Evolutionary conservation across 30 jellyfish, hydroid and myxozoan species (phyloP).

Genomic region (Sanderia malayensis): DNA sequence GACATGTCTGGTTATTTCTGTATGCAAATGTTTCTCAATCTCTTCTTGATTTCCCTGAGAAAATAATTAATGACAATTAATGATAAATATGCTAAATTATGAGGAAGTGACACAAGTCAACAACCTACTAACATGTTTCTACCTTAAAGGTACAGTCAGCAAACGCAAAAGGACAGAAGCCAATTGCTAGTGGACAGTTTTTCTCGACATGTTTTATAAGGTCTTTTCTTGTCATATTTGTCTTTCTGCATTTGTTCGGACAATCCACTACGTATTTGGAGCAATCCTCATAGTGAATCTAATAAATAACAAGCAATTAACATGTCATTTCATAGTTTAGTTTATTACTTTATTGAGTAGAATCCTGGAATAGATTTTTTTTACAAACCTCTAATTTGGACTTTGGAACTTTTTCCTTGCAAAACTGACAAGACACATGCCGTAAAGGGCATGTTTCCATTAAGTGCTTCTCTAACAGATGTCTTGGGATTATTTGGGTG

Average conservation of each 20-base stretch:
- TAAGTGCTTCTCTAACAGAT: slow-evolving; percentile 14
- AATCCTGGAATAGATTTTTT: too few relatives aligned
- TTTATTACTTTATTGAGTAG: too few relatives aligned
- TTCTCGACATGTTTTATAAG: background rate
- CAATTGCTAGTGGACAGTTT: slow-evolving; percentile 34
- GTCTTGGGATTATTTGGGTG: slow-evolving; percentile 6
- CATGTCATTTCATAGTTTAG: background rate
- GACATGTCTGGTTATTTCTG: slow-evolving; percentile 18
- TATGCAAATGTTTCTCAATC: slow-evolving; percentile 23
- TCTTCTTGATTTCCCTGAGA: slow-evolving; percentile 50
- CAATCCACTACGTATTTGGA: background rate
- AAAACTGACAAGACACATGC: slow-evolving; percentile 12
- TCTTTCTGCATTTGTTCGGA: background rate
- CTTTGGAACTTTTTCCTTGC: background rate
- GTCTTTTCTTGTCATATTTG: background rate
- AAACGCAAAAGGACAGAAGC: slow-evolving; percentile 30
- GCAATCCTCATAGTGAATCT: slow-evolving; percentile 27
- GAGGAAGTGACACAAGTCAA: too few relatives aligned
- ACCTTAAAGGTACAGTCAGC: slow-evolving; percentile 50
- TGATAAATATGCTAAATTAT: too few relatives aligned
- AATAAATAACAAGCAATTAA: slow-evolving; percentile 16
- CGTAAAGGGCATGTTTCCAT: slow-evolving; percentile 31
- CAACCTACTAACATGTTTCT: too few relatives aligned
- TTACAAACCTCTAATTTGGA: slow-evolving; percentile 29
- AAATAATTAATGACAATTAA: slow-evolving; percentile 1